A percentile compares a stretch with the other conserved stretches of the same genome.
Evolutionary conservation across 1,140 invertebrate species (phyloP).

Genomic region (Calycopis cecrops): DNA sequence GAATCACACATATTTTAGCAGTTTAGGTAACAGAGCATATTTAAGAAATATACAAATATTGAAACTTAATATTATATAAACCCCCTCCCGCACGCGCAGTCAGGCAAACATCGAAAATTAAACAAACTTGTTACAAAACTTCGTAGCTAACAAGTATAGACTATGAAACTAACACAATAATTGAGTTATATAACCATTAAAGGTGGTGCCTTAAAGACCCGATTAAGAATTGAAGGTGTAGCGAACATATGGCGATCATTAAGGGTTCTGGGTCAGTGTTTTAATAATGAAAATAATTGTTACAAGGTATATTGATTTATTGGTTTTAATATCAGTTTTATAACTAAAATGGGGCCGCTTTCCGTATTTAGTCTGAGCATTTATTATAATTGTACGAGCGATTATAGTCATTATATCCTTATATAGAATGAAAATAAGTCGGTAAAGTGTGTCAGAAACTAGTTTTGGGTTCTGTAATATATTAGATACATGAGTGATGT

Average conservation of each 20-base stretch:
- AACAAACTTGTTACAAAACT: too few relatives aligned
- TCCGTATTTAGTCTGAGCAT: background rate
- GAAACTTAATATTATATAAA: too few relatives aligned
- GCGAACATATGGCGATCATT: background rate
- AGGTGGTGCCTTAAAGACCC: background rate
- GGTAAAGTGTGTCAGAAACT: background rate
- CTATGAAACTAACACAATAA: constrained; percentile 9
- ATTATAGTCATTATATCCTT: too few relatives aligned
- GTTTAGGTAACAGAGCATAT: too few relatives aligned
- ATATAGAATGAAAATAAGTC: too few relatives aligned
- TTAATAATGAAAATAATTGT: constrained; percentile 4
- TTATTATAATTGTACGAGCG: background rate
- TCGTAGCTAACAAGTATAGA: constrained; percentile 1
- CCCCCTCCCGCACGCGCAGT: too few relatives aligned
- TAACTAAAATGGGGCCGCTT: background rate
- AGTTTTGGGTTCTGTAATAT: background rate
- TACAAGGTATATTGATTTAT: constrained; percentile 4
- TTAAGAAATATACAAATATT: too few relatives aligned
- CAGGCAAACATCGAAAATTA: too few relatives aligned
- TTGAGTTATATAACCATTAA: constrained; percentile 6
- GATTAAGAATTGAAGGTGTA: background rate
- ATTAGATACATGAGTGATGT: too few relatives aligned
- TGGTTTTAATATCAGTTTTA: background rate
- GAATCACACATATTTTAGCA: too few relatives aligned
- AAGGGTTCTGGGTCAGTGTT: background rate